Evolutionary conservation across 2,797 vertebrate genomes (phyloP).

Genomic region (Taeniopygia guttata): DNA sequence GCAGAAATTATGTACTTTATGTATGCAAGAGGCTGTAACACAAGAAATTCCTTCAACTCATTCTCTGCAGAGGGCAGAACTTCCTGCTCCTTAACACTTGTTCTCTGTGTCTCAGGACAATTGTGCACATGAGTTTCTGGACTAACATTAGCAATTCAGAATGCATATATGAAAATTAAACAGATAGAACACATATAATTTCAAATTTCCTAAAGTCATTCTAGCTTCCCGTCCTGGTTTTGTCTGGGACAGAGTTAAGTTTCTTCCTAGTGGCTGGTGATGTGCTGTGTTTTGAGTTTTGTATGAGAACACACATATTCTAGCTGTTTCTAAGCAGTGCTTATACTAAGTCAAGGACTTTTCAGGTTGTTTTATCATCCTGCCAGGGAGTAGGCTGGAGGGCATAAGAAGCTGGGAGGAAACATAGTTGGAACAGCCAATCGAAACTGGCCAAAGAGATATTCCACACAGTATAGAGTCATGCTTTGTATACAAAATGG

Average conservation of each 20-base stretch:
- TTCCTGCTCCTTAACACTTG: neutral
- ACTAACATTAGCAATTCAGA: neutral
- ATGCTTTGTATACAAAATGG: neutral
- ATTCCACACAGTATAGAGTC: too few relatives aligned
- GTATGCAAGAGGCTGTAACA: neutral
- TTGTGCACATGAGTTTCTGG: neutral
- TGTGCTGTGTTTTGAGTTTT: neutral
- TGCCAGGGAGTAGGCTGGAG: neutral
- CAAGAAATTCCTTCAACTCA: neutral
- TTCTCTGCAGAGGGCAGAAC: neutral
- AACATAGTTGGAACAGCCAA: neutral
- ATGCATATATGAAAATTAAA: neutral
- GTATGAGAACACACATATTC: neutral
- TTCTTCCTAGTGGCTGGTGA: neutral
- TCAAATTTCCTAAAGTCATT: neutral
- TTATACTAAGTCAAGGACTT: neutral
- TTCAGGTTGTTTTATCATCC: neutral
- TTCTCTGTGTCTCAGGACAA: neutral
- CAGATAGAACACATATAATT: neutral
- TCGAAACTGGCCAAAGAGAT: neutral
- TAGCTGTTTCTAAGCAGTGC: neutral
- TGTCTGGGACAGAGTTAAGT: neutral
- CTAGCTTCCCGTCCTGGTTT: neutral
- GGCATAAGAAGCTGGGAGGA: neutral
- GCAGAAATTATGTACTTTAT: neutral